These are phyloP conservation scores for Nibea coibor DNA, from an alignment of 2,113 vertebrate genomes.

Conservation along the genomic window DNA sequence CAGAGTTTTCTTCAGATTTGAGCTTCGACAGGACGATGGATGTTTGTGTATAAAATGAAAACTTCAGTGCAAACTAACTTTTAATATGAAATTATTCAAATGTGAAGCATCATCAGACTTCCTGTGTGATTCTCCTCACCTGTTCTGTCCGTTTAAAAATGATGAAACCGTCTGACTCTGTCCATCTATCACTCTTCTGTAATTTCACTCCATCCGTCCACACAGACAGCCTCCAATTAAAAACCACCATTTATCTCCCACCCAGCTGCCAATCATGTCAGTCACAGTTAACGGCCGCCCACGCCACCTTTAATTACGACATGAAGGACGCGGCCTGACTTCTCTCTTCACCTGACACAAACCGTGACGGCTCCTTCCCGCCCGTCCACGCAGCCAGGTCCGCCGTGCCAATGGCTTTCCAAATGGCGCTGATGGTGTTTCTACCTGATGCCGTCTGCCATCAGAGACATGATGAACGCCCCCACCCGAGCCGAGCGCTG, in stretches of 20 bases:
- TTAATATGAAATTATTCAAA: too few relatives aligned
- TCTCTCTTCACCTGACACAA: slow-evolving; percentile 1
- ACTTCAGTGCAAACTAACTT: too few relatives aligned
- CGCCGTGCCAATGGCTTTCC: slow-evolving; percentile 32
- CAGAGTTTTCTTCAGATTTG: too few relatives aligned
- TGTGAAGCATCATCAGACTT: too few relatives aligned
- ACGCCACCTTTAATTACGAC: slow-evolving; percentile 47
- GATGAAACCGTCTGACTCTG: neutral
- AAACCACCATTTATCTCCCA: slow-evolving; percentile 24
- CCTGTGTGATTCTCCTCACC: neutral
- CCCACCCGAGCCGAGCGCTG: slow-evolving; percentile 11
- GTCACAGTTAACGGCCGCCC: neutral
- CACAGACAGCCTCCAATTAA: slow-evolving; percentile 43
- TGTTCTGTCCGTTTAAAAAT: too few relatives aligned
- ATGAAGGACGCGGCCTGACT: too few relatives aligned
- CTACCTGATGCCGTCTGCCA: slow-evolving; percentile 39
- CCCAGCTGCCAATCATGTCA: slow-evolving; percentile 23
- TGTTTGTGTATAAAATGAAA: too few relatives aligned
- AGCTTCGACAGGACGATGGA: too few relatives aligned
- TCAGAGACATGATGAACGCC: slow-evolving; percentile 47
- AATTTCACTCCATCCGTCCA: neutral
- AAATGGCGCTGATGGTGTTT: slow-evolving; percentile 34
- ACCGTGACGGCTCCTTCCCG: slow-evolving; percentile 32
- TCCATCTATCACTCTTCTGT: neutral
- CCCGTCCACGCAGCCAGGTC: neutral